Evolutionary conservation across 2,113 vertebrate genomes (phyloP), one percentile per base, ranked within the genome.

Genomic region (Oncorhynchus mykiss): DNA sequence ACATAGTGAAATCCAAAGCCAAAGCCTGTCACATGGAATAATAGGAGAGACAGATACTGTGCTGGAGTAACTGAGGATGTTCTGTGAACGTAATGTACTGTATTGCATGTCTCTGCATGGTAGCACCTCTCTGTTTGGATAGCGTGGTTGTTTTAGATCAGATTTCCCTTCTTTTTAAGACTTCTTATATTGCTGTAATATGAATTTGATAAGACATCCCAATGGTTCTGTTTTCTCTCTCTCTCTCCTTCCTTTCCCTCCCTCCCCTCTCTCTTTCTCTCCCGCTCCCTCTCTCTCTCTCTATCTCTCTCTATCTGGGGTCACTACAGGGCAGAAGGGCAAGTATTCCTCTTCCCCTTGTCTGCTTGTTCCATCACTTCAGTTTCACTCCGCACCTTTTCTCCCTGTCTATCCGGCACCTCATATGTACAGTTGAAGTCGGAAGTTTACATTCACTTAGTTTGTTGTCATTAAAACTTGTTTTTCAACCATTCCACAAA

Each of bases 321-420:
- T 87, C 80, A 81, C 79, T 75, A 85, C 84, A 92, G 91, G 89
- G 70, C 83, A 88, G 83, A 80, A 80, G 90, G 90, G 91, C 80
- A 90, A 91, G 90, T 92, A 86, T 83, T 89, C 82, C 77, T 80
- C 79, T 72, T 70, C 76, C 77, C 84, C 39, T 83, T 80, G 67
- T 79, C 78, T 72, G 78, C 69, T 68, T 71, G 59, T 74, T 39
- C 4, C 45, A 73, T 27, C 66, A 20, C 29, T 29, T 8, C 66
- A 18, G 25, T 34, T 67, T 79, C 54, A 69, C 73, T 65, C 49
- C 48, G 67, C 75, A 82, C 75, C 29, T 34, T 34, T 72, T 78
- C 13, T 77, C 22, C 76, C 67, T 84, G 51, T 54, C 82, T 74
- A 82, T 79, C 81, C 75, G 84, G 82, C 86, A 86, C 76, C 64